A percentile compares a stretch with the other conserved stretches of the same genome.
phyloP scores from a whole-genome alignment of 2,113 vertebrate species.

The Cephalopterus ornatus region DNA sequence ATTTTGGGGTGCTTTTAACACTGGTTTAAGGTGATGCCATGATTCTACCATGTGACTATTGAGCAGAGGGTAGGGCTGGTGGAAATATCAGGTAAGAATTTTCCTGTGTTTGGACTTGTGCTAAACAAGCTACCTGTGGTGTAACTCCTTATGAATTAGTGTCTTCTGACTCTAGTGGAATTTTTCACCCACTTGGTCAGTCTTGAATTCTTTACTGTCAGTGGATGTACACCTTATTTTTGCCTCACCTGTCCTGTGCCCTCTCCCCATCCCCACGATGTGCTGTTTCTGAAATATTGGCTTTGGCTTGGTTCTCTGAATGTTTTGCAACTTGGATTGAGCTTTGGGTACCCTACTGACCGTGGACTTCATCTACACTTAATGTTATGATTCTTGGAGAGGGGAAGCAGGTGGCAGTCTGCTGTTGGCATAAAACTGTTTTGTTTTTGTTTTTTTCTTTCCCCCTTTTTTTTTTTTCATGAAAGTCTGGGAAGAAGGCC shows the following conservation, averaged over 20 bases:
- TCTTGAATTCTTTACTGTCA: conserved; percentile 69
- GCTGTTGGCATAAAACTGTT: conserved; percentile 18
- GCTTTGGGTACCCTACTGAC: conserved; percentile 75
- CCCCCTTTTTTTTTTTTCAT: conserved; percentile 18
- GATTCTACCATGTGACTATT: not conserved
- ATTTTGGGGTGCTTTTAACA: not conserved
- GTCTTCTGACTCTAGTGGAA: conserved; percentile 68
- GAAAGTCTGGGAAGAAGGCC: conserved; percentile 94
- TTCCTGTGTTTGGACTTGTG: not conserved
- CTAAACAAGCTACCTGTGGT: conserved; percentile 75
- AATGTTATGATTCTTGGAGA: conserved; percentile 67
- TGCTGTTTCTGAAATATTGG: conserved; percentile 68
- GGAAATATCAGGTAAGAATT: conserved; percentile 38
- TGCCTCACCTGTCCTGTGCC: conserved; percentile 50
- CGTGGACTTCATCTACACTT: conserved; percentile 70
- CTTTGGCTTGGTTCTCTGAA: conserved; percentile 74
- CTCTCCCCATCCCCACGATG: conserved; percentile 16
- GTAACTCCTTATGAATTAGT: conserved; percentile 83
- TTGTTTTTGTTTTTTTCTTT: not conserved
- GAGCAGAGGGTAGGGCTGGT: conserved; percentile 36
- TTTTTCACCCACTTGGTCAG: conserved; percentile 56
- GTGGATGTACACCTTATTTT: conserved; percentile 63
- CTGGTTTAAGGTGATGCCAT: not conserved
- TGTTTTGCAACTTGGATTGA: conserved; percentile 75
- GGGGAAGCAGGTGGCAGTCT: conserved; percentile 26